phyloP scores from a whole-genome alignment of 2,113 vertebrate species.

The Puntigrus tetrazona region DNA sequence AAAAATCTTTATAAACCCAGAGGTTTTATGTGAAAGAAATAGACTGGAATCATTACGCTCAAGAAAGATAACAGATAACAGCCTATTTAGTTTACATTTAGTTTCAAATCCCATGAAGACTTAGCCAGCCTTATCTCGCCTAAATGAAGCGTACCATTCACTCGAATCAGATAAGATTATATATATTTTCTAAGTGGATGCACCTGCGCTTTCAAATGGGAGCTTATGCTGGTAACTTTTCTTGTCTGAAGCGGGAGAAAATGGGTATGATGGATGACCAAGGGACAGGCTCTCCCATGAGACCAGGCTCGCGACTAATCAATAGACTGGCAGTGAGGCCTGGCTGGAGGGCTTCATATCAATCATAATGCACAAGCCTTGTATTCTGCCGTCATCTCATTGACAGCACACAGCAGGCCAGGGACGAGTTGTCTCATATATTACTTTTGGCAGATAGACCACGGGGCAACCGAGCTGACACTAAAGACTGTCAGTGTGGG shows the following conservation, averaged over 20 bases:
- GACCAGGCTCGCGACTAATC: conserved; percentile 33
- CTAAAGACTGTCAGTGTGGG: not conserved
- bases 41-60: not conserved
- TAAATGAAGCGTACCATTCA: not conserved
- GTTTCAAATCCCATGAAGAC: not conserved
- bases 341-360: conserved; percentile 43
- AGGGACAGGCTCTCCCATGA: conserved; percentile 12
- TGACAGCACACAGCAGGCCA: conserved; percentile 54
- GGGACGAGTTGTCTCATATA: conserved; percentile 43
- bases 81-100: not conserved
- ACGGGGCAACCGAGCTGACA: conserved; percentile 31
- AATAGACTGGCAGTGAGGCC: conserved; percentile 37
- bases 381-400: conserved; percentile 37
- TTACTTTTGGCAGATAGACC: conserved; percentile 56
- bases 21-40: not conserved
- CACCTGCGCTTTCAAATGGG: not conserved
- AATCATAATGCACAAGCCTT: conserved; percentile 56
- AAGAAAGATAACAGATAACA: not conserved
- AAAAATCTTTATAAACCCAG: not conserved
- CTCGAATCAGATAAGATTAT: not conserved
- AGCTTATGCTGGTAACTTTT: conserved; percentile 5
- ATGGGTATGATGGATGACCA: conserved; percentile 28
- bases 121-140: not conserved
- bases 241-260: conserved; percentile 35
- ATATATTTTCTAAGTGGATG: not conserved